These are phyloP conservation scores for Hecatera dysodea DNA, from an alignment of 2,888 invertebrate species.

Conservation along the genomic window DNA sequence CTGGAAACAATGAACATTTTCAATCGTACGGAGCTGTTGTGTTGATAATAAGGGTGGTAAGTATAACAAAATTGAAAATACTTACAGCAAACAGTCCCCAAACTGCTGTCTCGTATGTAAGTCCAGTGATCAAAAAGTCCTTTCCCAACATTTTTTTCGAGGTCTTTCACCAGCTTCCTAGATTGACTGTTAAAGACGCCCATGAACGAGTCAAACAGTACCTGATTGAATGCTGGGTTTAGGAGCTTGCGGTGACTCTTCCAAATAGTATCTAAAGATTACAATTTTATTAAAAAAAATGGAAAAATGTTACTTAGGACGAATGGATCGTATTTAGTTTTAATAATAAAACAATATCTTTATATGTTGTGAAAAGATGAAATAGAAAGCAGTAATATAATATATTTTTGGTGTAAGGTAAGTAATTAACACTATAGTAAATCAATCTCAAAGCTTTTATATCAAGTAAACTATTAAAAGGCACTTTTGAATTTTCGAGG, in stretches of 20 bases:
- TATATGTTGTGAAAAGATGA: too few species aligned
- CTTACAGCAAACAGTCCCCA: conserved; percentile 84
- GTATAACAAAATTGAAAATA: conserved; percentile 53
- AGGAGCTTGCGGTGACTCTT: conserved; percentile 78
- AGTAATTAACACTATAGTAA: too few species aligned
- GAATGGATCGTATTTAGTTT: not conserved
- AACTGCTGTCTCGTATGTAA: conserved; percentile 78
- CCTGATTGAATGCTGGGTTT: conserved; percentile 79
- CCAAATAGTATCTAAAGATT: conserved; percentile 76
- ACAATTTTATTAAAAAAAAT: too few species aligned
- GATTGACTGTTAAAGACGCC: conserved; percentile 78
- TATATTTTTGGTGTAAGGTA: too few species aligned
- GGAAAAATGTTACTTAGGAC: not conserved
- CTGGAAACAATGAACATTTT: conserved; percentile 63
- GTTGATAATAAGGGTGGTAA: conserved; percentile 69
- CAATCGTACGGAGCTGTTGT: conserved; percentile 20
- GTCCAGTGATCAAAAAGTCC: conserved; percentile 81
- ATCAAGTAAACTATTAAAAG: too few species aligned
- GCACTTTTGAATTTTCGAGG: too few species aligned
- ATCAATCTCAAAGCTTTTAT: too few species aligned
- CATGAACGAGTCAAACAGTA: conserved; percentile 75
- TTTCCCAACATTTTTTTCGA: conserved; percentile 71
- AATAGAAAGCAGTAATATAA: too few species aligned
- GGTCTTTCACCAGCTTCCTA: conserved; percentile 71
- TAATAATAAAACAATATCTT: not conserved